Evolutionary conservation across 2,797 vertebrate species (phyloP), one percentile per base, ranked within the genome.

Genomic region (Tragelaphus oryx): DNA sequence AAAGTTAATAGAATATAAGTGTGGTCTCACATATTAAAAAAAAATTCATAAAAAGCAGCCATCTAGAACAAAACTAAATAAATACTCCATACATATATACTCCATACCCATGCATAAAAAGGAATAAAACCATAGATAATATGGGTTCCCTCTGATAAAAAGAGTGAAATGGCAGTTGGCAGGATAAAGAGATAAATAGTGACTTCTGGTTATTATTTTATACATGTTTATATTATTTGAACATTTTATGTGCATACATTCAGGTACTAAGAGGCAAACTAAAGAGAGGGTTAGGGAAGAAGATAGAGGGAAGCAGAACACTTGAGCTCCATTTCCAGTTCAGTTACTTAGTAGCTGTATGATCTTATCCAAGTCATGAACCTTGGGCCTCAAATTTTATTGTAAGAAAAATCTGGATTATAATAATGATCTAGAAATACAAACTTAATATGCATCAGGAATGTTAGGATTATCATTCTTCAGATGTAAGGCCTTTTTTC

Each of bases 91-190:
- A 24, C 30, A 83, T 24, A 54, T 13, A 26, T 24, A 71, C 10
- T 41, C 68, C 76, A 52, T 13, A 52, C 76, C 24, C 30, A 52
- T 33, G 62, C 37, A 80, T 11, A 59, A 4, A 83, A 81, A 57
- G 60, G 28, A 85, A 93, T 93, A 95, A 92, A 85, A 89, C 4
- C 65, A 89, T 28, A 94, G 62, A 92, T 57, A 71, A 87, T 11
- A 28, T 33, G 5, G 54, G 52, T 92, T 96, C 8, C 28, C 28
- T 91, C 59, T 46, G 30, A 41, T 24, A 79, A 91, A 92, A 14
- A 30, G 18, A 24, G 37, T 68, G n/a, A 89, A 91, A 91, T 41
- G 41, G 41, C 41, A 41, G 41, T 41, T 57, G 62, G 54, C 8
- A 82, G 26, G 11, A 20, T 88, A 18, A 93, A 83, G 52, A 95